Percentiles rank a stretch among this genome's conserved stretches.
phyloP scores from a whole-genome alignment of 2,113 vertebrate species.

The Pollachius pollachius region DNA sequence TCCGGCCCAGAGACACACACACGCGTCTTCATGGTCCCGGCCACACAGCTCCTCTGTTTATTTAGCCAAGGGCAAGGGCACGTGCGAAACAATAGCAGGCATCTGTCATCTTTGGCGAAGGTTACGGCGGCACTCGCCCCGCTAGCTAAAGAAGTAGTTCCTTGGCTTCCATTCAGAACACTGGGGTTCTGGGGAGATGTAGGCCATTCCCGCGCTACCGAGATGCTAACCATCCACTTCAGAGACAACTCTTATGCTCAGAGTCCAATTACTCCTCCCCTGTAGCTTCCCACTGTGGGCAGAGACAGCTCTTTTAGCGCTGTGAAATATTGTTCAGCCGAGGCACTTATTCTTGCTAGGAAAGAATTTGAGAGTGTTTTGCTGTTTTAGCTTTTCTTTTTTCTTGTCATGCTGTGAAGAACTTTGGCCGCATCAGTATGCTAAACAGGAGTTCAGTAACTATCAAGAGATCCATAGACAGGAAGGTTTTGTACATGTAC shows the following conservation, averaged over 20 bases:
- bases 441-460: conserved; percentile 8
- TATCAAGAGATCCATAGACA: conserved; percentile 3
- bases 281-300: conserved; percentile 16
- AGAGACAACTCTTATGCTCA: conserved; percentile 31
- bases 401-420: neutral
- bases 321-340: conserved; percentile 46
- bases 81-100: conserved; percentile 3
- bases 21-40: no score
- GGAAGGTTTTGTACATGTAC: neutral
- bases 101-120: conserved; percentile 53
- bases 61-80: neutral
- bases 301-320: neutral
- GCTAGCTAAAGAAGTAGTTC: conserved; percentile 36
- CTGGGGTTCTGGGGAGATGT: neutral
- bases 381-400: conserved; percentile 11
- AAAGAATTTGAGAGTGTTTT: conserved; percentile 12
- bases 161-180: conserved; percentile 51
- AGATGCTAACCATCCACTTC: conserved; percentile 44
- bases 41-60: conserved; percentile 35
- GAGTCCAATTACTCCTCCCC: conserved; percentile 40
- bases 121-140: conserved; percentile 36
- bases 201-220: conserved; percentile 18
- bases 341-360: conserved; percentile 29
- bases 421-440: neutral
- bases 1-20: no score